Base-by-base conservation (phyloP, 2,113 vertebrate species). In the Abramis brama region DNA sequence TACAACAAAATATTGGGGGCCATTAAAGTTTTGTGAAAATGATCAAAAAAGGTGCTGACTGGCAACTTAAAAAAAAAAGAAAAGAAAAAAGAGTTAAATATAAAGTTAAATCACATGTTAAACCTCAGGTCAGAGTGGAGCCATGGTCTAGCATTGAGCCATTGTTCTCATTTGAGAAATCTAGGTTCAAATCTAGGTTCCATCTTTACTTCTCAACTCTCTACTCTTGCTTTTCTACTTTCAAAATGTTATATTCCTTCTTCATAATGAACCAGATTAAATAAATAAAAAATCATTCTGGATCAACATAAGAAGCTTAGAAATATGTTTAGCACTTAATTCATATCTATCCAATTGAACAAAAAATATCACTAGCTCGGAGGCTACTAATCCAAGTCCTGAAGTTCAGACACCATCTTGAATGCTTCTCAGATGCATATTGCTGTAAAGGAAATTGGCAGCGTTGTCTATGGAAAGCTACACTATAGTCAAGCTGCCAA, bases 361-460 rank as follows among this genome's bases (percentile, higher is more conserved):
- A 82, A n/a, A 36, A 55, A 45, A 59, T 80, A 62, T n/a, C 39
- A 80, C 11, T 33, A 43, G 66, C 82, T 68, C 13, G 57, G 82
- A 59, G 17, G 52, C 45, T 79, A 84, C 62, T 55, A 89, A 71
- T 57, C 86, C 87, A 85, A 87, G 75, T 50, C n/a, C 43, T 77
- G 57, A 78, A 88, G 85, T 76, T 80, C 64, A 91, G 92, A 90
- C 84, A 82, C 80, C 85, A 90, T 87, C 83, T 87, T 62, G 19
- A 73, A 84, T 87, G 88, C 75, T 89, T 81, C 88, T 77, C 70
- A 88, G 84, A 82, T 57, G 9, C 78, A 84, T 85, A 79, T 78
- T 64, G 50, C 11, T 50, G 23, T 88, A 85, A 85, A 85, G 36
- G 33, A 74, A 64, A 78, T 11, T 86, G 84, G 84, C 74, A 88